Conservation (phyloP, 2,113 vertebrate species). For the Lethenteron camtschaticum region DNA sequence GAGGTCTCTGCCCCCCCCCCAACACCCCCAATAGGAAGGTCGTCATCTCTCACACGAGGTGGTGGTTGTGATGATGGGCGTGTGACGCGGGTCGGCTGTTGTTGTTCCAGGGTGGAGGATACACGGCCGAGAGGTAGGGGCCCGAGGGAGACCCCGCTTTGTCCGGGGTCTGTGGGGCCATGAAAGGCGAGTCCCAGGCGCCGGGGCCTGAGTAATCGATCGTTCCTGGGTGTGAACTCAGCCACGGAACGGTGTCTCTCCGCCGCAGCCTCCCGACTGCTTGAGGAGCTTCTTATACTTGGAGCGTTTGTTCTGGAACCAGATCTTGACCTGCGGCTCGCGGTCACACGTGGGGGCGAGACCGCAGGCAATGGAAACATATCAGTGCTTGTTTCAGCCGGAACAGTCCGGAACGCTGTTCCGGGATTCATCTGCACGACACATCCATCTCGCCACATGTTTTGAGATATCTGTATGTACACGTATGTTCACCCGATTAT, state of each 20-base stretch:
- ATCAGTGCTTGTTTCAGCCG: neutral
- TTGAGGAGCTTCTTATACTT: slow-evolving; percentile 92
- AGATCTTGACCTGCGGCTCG: slow-evolving; percentile 54
- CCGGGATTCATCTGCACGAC: neutral
- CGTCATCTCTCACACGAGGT: no score
- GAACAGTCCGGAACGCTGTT: neutral
- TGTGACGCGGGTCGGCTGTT: no score
- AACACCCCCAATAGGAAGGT: no score
- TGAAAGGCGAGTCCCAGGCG: no score
- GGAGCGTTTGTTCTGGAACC: slow-evolving; percentile 90
- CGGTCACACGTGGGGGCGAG: neutral
- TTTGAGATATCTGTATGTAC: neutral
- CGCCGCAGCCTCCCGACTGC: slow-evolving; percentile 46
- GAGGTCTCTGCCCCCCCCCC: no score
- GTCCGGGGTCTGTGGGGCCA: no score
- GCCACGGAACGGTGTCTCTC: neutral
- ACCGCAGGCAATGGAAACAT: neutral
- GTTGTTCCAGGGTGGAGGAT: no score
- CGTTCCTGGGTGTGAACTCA: neutral
- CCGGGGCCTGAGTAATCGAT: no score
- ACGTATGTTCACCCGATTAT: neutral
- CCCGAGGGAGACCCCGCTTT: no score
- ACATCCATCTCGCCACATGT: neutral
- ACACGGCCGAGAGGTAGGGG: no score
- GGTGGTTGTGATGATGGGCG: no score